Percentiles rank a stretch among this genome's conserved stretches.
Evolutionary conservation across 2,113 vertebrate species (phyloP).

Genomic region (Gila orcuttii): DNA sequence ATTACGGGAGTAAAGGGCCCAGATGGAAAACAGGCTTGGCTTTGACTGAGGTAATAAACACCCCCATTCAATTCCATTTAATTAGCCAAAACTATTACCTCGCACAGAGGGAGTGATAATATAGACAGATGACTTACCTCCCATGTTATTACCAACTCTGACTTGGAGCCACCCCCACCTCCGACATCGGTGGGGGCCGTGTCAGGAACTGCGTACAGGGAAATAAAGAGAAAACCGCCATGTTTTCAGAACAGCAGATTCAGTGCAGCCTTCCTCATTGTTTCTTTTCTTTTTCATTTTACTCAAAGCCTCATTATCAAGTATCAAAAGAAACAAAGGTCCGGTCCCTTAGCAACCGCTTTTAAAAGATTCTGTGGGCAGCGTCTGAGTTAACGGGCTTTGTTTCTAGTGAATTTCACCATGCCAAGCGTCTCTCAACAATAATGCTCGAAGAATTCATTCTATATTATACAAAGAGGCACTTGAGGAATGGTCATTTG

Average conservation of each 20-base stretch:
- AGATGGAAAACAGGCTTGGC: conserved; percentile 55
- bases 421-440: conserved; percentile 18
- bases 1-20: conserved; percentile 52
- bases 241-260: conserved; percentile 5
- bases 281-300: not conserved
- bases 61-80: conserved; percentile 59
- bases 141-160: conserved; percentile 95
- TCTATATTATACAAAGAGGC: conserved; percentile 8
- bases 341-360: conserved; percentile 30
- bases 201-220: conserved; percentile 83
- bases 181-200: conserved; percentile 88
- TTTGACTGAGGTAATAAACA: conserved; percentile 58
- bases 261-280: not conserved
- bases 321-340: conserved; percentile 26
- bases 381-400: conserved; percentile 5
- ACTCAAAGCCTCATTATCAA: conserved; percentile 37
- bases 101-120: conserved; percentile 62
- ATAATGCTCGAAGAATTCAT: not conserved
- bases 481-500: not conserved
- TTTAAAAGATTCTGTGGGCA: conserved; percentile 41
- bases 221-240: conserved; percentile 15
- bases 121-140: conserved; percentile 88
- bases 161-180: conserved; percentile 92
- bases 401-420: conserved; percentile 16
- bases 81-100: conserved; percentile 59